Percentiles rank a stretch among this genome's conserved stretches.
Conservation (phyloP, 2,113 vertebrate species). For the Etia nguti region DNA sequence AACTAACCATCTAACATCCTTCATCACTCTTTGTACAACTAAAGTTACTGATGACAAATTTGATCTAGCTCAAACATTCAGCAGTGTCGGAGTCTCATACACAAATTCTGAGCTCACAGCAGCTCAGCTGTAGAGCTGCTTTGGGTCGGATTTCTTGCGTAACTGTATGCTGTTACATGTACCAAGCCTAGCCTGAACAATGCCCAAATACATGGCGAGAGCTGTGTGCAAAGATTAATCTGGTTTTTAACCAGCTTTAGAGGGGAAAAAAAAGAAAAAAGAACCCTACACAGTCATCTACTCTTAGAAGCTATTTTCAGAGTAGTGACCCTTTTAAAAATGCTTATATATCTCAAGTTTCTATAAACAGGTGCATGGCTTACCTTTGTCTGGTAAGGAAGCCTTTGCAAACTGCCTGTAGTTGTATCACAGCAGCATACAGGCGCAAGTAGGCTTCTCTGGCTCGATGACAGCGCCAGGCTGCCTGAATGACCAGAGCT, state of each 20-base stretch:
- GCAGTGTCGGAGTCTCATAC: neutral
- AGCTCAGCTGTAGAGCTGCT: conserved; percentile 52
- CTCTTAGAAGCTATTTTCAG: neutral
- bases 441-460: conserved; percentile 64
- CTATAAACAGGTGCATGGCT: neutral
- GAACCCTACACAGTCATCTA: neutral
- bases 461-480: conserved; percentile 79
- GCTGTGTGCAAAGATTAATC: conserved; percentile 40
- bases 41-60: neutral
- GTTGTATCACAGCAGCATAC: conserved; percentile 61
- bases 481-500: conserved; percentile 80
- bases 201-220: conserved; percentile 9
- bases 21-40: neutral
- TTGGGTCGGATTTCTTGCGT: conserved; percentile 36
- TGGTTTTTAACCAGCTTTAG: conserved; percentile 15
- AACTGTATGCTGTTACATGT: conserved; percentile 6
- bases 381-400: conserved; percentile 83
- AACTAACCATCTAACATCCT: neutral
- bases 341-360: neutral
- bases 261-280: fast-evolving
- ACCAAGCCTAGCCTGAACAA: conserved; percentile 22
- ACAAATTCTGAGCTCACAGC: neutral
- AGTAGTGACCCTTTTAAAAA: neutral
- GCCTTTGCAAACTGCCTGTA: conserved; percentile 81
- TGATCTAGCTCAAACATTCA: neutral